A percentile compares a stretch with the other conserved stretches of the same genome.
Evolutionary conservation across 2,888 invertebrate species (phyloP).

Genomic region (Caenorhabditis sp.): DNA sequence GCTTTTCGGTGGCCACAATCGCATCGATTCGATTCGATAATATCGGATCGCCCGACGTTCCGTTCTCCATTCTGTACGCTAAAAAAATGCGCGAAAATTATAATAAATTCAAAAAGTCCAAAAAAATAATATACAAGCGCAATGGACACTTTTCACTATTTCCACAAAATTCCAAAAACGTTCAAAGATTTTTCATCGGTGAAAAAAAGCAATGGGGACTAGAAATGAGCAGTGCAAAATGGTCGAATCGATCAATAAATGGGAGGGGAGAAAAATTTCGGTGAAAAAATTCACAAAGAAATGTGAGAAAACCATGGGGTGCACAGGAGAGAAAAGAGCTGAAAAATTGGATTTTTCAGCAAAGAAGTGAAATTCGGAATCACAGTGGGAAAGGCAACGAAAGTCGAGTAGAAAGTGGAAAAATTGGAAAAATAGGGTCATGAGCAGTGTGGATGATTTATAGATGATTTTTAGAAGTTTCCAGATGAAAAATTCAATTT

Average conservation of each 20-base stretch:
- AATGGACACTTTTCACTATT: too few relatives aligned
- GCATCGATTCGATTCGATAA: conserved; percentile 51
- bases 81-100: background rate
- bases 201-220: background rate
- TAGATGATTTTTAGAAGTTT: background rate
- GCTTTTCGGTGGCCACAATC: conserved; percentile 56
- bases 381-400: background rate
- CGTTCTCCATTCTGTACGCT: background rate
- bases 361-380: background rate
- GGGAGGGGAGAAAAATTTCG: background rate
- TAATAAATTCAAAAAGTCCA: background rate
- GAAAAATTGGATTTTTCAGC: background rate
- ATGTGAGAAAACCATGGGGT: background rate
- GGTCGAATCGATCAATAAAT: background rate
- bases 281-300: background rate
- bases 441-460: background rate
- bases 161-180: too few relatives aligned
- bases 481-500: background rate
- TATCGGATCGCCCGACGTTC: conserved; percentile 6
- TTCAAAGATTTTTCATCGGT: background rate
- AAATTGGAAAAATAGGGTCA: background rate
- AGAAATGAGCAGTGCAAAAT: background rate
- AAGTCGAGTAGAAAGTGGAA: background rate
- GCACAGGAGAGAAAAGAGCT: background rate
- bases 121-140: background rate